Percentiles rank a stretch among this genome's conserved stretches.
Evolutionary conservation across 2,888 invertebrate genomes (phyloP).

Genomic region (Lasioglossum villosulum): DNA sequence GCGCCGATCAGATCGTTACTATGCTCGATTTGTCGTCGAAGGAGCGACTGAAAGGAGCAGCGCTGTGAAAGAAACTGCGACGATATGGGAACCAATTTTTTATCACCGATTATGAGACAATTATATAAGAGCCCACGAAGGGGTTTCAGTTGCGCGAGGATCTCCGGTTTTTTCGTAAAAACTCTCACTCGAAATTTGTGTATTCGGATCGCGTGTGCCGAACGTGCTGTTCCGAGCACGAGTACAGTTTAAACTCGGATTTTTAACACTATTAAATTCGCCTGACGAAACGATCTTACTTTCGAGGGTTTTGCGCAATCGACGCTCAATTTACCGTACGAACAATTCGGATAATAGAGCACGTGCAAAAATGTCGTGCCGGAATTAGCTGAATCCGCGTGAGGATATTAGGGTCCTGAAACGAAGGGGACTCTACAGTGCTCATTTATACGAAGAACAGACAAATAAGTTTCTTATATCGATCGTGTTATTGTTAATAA

Average conservation of each 20-base stretch:
- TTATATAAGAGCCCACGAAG: background rate
- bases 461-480: too few species aligned
- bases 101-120: background rate
- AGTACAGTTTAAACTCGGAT: conserved; percentile 18
- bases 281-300: conserved; percentile 13
- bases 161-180: conserved; percentile 11
- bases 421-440: background rate
- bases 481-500: too few species aligned
- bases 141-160: background rate
- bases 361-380: background rate
- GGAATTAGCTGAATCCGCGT: background rate
- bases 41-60: conserved; percentile 31
- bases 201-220: conserved; percentile 27
- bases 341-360: background rate
- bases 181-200: conserved; percentile 24
- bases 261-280: conserved; percentile 35
- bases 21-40: conserved; percentile 34
- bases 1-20: conserved; percentile 34
- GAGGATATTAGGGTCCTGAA: background rate
- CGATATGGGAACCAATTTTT: background rate
- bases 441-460: background rate
- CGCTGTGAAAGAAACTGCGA: background rate
- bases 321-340: background rate
- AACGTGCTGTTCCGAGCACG: conserved; percentile 30
- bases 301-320: conserved; percentile 33